Base-by-base conservation (phyloP, 2,888 invertebrate genomes). In the Anticlea derivata region DNA sequence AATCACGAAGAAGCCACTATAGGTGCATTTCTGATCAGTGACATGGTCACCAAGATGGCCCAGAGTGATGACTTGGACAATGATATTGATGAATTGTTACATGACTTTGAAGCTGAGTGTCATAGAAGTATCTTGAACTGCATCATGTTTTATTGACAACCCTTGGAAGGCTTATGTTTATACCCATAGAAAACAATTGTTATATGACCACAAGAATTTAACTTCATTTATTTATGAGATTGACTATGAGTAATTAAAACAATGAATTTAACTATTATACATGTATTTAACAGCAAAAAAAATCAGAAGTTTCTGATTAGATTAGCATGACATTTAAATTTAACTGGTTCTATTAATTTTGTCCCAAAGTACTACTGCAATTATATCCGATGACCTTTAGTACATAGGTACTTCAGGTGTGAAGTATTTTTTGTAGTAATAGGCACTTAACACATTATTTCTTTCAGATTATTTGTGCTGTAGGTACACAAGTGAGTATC, bases 1-100 rank as follows among this genome's bases (percentile, higher is more conserved):
- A 99, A 99, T 87, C 98, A 99, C 63, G 99, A 99, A 83, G 99
- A 99, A 85, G 99, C 99, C 0, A 98, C 99, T 1, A 95, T 99
- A 74, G 99, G 99, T 61, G 99, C 99, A 24, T 99, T 99, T 89
- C 92, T 99, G 66, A 98, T 99, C 63, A 97, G 97, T 85, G 99
- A 99, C 85, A 93, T 99, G 89, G 97, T 98, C 63, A 94, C 95
- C 47, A 94, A 96, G 94, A 92, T 99, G 91, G 94, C 96, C 8
- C 94, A 96, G 78, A 95, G 96, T 71, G 96, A 96, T 52, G 99
- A 99, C 81, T 88, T 99, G 73, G 99, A 99, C 80, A 98, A 99
- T 90, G 99, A 99, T 76, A 98, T 99, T 72, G 99, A 99, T 88
- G 98, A 99, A 91, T 92, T 99, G 45, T 91, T 99, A 46, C 97